Conservation (phyloP, 2,797 vertebrate genomes). For the Takifugu rubripes region DNA sequence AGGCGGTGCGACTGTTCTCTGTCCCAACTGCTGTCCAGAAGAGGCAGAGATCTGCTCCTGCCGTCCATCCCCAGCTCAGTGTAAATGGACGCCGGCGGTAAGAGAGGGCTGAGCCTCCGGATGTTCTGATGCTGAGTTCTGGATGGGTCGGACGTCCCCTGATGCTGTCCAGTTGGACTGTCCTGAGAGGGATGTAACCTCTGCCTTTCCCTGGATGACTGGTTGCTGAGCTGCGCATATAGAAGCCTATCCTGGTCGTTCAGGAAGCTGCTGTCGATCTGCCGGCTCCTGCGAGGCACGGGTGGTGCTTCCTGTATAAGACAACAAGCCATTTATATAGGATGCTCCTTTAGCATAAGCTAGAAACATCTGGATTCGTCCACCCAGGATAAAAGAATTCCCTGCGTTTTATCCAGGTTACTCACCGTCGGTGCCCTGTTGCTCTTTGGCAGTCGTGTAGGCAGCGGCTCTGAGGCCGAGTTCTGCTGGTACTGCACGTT, state of each 20-base stretch:
- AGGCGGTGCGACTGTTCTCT: slow-evolving; percentile 37
- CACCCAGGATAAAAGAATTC: too few species aligned
- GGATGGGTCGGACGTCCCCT: slow-evolving; percentile 9
- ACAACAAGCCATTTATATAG: slow-evolving; percentile 15
- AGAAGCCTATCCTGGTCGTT: slow-evolving; percentile 38
- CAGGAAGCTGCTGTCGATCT: slow-evolving; percentile 20
- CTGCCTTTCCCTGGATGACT: slow-evolving; percentile 20
- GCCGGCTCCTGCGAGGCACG: slow-evolving; percentile 62
- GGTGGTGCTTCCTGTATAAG: slow-evolving; percentile 61
- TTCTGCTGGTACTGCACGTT: slow-evolving; percentile 20
- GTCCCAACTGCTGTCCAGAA: slow-evolving; percentile 43
- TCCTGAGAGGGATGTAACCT: slow-evolving; percentile 21
- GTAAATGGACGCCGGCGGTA: slow-evolving; percentile 48
- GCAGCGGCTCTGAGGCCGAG: slow-evolving; percentile 32
- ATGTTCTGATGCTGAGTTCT: slow-evolving; percentile 8
- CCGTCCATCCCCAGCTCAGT: slow-evolving; percentile 65
- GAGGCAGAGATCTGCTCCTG: slow-evolving; percentile 62
- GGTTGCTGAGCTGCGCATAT: slow-evolving; percentile 72
- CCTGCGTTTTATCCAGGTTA: not conserved
- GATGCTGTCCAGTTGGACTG: slow-evolving; percentile 4
- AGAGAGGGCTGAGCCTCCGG: slow-evolving; percentile 19
- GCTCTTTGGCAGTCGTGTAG: slow-evolving; percentile 48
- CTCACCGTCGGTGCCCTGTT: slow-evolving; percentile 43
- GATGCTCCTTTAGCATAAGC: too few species aligned
- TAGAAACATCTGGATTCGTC: too few species aligned